Percentiles rank a stretch among this genome's conserved stretches.
Evolutionary conservation across 30 jellyfish, hydroid and myxozoan species (phyloP).

Genomic region (Aurelia aurita): DNA sequence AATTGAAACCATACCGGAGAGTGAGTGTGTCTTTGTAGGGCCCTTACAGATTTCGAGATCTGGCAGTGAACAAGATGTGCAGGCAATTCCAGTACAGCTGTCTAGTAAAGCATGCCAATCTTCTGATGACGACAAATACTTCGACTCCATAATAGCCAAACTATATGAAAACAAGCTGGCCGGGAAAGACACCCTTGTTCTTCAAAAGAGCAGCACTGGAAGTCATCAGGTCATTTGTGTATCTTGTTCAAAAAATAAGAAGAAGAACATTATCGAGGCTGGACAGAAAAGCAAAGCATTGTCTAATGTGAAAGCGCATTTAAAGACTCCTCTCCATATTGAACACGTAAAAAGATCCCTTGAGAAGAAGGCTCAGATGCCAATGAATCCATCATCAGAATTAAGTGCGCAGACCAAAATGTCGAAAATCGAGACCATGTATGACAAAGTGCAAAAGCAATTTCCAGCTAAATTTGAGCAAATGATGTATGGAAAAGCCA

Average conservation of each 20-base stretch:
- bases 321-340: slow-evolving; percentile 1
- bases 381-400: too few species aligned
- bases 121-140: neutral
- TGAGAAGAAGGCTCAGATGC: too few species aligned
- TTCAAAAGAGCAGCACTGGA: neutral
- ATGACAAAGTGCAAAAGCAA: neutral
- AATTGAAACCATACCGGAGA: too few species aligned
- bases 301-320: slow-evolving; percentile 15
- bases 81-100: too few species aligned
- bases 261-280: slow-evolving; percentile 4
- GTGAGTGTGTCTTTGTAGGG: too few species aligned
- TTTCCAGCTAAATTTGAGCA: slow-evolving; percentile 7
- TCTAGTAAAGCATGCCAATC: too few species aligned
- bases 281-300: neutral
- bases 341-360: neutral
- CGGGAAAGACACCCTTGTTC: neutral
- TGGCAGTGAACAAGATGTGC: too few species aligned
- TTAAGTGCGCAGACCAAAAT: too few species aligned
- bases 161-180: slow-evolving; percentile 1
- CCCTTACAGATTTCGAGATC: too few species aligned
- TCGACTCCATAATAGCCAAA: neutral
- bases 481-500: too few species aligned
- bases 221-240: neutral
- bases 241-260: neutral
- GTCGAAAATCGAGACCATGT: neutral